Evolutionary conservation across 2,888 invertebrate species (phyloP).

Genomic region (Drosophila stalkeri): DNA sequence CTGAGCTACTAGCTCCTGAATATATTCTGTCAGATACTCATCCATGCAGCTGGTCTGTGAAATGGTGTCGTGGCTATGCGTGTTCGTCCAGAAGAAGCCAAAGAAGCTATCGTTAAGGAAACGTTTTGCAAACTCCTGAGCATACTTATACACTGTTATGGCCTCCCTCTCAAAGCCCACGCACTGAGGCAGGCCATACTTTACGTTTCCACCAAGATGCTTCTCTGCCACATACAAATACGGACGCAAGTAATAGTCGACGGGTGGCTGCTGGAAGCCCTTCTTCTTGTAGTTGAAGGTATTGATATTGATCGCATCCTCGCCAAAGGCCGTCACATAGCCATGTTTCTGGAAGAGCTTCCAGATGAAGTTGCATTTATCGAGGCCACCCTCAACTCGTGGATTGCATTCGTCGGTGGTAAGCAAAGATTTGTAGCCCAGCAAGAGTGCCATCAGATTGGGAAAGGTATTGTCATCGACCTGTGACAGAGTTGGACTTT

Average conservation of each 20-base stretch:
- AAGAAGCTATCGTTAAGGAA: slow-evolving; percentile 89
- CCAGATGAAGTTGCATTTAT: slow-evolving; percentile 92
- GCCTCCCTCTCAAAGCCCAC: slow-evolving; percentile 88
- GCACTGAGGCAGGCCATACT: slow-evolving; percentile 87
- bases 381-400: slow-evolving; percentile 84
- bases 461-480: slow-evolving; percentile 96
- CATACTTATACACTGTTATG: slow-evolving; percentile 89
- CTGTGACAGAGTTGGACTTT: slow-evolving; percentile 81
- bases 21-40: slow-evolving; percentile 87
- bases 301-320: slow-evolving; percentile 90
- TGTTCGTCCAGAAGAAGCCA: slow-evolving; percentile 92
- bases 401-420: no score
- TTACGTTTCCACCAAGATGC: slow-evolving; percentile 85
- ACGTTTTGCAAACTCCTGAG: slow-evolving; percentile 88
- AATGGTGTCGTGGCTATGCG: slow-evolving; percentile 90
- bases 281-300: slow-evolving; percentile 89
- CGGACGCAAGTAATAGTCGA: slow-evolving; percentile 93
- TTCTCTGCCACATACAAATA: slow-evolving; percentile 89
- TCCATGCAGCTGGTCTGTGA: slow-evolving; percentile 90
- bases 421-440: slow-evolving; percentile 86
- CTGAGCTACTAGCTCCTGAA: slow-evolving; percentile 87
- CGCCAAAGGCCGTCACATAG: slow-evolving; percentile 92
- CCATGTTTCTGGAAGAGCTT: slow-evolving; percentile 89
- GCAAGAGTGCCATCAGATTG: slow-evolving; percentile 93
- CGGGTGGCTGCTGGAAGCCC: slow-evolving; percentile 90